Evolutionary conservation across 2,888 invertebrate species (phyloP).

Genomic region (Alentia gelatinosa): DNA sequence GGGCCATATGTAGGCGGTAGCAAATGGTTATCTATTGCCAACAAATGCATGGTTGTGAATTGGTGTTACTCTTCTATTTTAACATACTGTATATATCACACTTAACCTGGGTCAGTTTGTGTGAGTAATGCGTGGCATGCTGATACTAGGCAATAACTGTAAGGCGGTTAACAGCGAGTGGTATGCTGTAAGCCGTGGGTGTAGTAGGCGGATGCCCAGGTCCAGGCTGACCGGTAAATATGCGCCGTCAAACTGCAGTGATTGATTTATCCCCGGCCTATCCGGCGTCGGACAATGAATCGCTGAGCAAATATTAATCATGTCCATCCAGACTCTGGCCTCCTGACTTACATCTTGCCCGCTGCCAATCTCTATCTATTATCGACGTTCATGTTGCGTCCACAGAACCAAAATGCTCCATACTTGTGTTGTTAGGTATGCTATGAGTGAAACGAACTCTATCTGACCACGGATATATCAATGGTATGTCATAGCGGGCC

Average conservation of each 20-base stretch:
- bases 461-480: too few species aligned
- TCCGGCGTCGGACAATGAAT: neutral
- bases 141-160: too few species aligned
- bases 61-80: too few species aligned
- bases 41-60: too few species aligned
- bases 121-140: too few species aligned
- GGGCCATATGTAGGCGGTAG: too few species aligned
- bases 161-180: neutral
- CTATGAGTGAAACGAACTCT: neutral
- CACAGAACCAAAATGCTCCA: neutral
- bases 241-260: neutral
- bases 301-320: constrained; percentile 38
- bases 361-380: neutral
- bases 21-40: too few species aligned
- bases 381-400: neutral
- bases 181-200: neutral
- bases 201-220: neutral
- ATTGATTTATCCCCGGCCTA: constrained; percentile 4
- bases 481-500: too few species aligned
- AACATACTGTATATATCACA: too few species aligned
- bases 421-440: neutral
- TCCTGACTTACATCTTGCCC: neutral
- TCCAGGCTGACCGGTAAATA: neutral
- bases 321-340: neutral
- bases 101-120: too few species aligned